Percentiles rank a stretch among this genome's conserved stretches.
These are phyloP conservation scores for Agonopterix subpropinquella DNA, from an alignment of 2,888 invertebrate genomes.

Conservation along the genomic window DNA sequence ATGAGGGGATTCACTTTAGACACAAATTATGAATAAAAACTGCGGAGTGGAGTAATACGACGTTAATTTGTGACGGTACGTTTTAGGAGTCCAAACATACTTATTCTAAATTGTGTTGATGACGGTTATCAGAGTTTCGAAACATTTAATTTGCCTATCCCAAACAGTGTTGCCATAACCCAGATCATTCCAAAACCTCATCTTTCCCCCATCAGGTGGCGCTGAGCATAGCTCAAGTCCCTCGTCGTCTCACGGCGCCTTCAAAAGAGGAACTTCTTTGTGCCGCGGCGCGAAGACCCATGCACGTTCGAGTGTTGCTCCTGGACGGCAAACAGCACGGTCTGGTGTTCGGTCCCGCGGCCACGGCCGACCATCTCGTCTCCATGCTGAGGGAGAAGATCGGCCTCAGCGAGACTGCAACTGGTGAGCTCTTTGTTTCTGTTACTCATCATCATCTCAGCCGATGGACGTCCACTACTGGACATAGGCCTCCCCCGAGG, in stretches of 20 bases:
- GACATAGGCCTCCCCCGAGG: no score
- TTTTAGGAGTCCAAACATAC: no score
- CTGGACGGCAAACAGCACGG: constrained; percentile 97
- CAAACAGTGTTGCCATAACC: no score
- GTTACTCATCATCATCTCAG: no score
- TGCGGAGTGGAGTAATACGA: no score
- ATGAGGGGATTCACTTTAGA: no score
- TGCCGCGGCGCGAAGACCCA: constrained; percentile 91
- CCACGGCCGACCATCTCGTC: constrained; percentile 92
- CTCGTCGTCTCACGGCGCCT: constrained; percentile 92
- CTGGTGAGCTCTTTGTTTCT: constrained; percentile 63
- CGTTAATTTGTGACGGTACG: no score
- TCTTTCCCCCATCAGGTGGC: constrained; percentile 44
- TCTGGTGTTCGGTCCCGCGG: constrained; percentile 95
- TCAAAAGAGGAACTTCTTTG: constrained; percentile 94
- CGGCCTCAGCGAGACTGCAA: constrained; percentile 86
- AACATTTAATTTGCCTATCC: no score
- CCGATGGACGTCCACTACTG: no score
- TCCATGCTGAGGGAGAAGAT: constrained; percentile 92
- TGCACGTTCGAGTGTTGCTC: constrained; percentile 93
- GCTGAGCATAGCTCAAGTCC: constrained; percentile 66
- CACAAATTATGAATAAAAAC: no score
- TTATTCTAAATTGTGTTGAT: no score
- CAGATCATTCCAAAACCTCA: background rate
- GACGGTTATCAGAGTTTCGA: no score